Conservation (phyloP, 2,113 vertebrate genomes). For the Petroica traversi region DNA sequence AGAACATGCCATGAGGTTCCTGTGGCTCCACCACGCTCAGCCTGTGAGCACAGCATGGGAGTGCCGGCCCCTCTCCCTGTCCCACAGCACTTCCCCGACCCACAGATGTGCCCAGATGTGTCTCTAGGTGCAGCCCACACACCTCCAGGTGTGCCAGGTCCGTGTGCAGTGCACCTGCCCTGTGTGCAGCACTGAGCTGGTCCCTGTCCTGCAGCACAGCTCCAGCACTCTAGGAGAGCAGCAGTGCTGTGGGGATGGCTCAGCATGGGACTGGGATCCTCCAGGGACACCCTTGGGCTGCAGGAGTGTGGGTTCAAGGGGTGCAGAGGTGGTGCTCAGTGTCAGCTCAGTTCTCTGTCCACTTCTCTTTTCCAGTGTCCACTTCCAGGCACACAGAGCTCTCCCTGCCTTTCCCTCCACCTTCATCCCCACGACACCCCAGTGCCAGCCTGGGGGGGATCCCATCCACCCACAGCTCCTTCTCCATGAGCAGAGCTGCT, state of each 20-base stretch:
- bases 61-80: neutral
- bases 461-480: neutral
- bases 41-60: neutral
- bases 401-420: neutral
- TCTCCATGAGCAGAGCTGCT: fast-evolving
- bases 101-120: neutral
- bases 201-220: neutral
- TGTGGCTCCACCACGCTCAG: neutral
- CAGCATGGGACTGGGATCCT: neutral
- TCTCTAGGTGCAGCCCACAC: neutral
- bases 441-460: neutral
- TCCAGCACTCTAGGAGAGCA: neutral
- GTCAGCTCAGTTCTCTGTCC: neutral
- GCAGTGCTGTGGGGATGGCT: fast-evolving
- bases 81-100: neutral
- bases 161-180: neutral
- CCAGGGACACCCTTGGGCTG: neutral
- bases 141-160: neutral
- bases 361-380: neutral
- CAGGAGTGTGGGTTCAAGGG: neutral
- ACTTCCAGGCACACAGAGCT: neutral
- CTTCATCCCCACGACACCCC: fast-evolving
- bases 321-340: neutral
- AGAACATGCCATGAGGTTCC: constrained; percentile 42
- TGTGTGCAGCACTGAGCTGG: neutral